These are phyloP conservation scores for Speoplatyrhinus poulsoni DNA, from an alignment of 2,113 vertebrate species.

Conservation along the genomic window DNA sequence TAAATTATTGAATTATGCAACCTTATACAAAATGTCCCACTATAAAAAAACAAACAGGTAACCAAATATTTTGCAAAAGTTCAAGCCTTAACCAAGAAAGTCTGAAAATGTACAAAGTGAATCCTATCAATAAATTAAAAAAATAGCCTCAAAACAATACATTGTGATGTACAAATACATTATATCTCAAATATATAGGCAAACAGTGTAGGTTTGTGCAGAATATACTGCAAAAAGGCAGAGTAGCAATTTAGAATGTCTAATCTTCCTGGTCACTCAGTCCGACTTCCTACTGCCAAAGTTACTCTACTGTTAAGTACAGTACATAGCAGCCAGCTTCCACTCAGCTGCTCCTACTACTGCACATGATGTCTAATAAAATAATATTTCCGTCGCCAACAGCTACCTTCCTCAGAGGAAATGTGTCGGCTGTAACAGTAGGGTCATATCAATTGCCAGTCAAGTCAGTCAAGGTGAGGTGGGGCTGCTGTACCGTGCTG, in stretches of 20 bases:
- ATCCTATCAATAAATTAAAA: constrained; percentile 77
- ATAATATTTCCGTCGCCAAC: neutral
- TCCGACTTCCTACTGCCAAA: neutral
- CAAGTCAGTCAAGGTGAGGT: constrained; percentile 9
- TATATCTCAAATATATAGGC: constrained; percentile 65
- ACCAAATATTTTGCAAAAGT: constrained; percentile 26
- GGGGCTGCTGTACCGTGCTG: neutral
- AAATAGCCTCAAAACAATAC: constrained; percentile 55
- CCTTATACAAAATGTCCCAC: constrained; percentile 24
- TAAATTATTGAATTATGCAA: constrained; percentile 34
- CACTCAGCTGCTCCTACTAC: constrained; percentile 7
- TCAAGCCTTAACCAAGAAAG: constrained; percentile 52
- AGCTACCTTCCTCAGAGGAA: neutral
- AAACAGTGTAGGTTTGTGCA: constrained; percentile 75
- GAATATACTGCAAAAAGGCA: constrained; percentile 68
- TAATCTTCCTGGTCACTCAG: constrained; percentile 33
- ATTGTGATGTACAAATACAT: constrained; percentile 62
- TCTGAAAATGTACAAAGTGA: constrained; percentile 48
- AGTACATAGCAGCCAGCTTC: neutral
- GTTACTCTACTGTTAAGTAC: constrained; percentile 1
- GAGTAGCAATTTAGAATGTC: constrained; percentile 19
- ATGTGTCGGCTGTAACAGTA: constrained; percentile 28
- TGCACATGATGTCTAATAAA: neutral
- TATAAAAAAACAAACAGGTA: constrained; percentile 12
- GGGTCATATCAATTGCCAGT: constrained; percentile 36